These are phyloP conservation scores for Eretmocerus hayati DNA, from an alignment of 2,888 invertebrate species.

Conservation along the genomic window DNA sequence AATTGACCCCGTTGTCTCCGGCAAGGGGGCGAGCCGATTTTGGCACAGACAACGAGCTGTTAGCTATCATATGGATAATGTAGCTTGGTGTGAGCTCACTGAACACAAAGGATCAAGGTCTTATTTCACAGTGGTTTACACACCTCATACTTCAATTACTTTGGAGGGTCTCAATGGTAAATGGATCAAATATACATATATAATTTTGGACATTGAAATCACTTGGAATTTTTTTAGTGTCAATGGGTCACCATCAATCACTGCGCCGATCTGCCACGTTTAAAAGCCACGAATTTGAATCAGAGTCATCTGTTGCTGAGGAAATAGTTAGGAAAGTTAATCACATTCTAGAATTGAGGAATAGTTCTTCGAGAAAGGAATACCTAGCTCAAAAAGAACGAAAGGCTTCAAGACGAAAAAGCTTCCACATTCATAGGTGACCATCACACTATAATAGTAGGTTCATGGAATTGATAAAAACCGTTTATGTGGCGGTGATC, in stretches of 20 bases:
- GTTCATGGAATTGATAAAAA: too few relatives aligned
- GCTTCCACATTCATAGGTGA: slow-evolving; percentile 51
- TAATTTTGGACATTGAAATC: neutral
- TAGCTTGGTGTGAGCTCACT: slow-evolving; percentile 79
- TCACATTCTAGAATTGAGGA: slow-evolving; percentile 75
- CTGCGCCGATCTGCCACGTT: slow-evolving; percentile 56
- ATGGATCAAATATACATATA: too few relatives aligned
- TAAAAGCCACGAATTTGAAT: slow-evolving; percentile 84
- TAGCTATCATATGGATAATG: slow-evolving; percentile 76
- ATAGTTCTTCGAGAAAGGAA: slow-evolving; percentile 73
- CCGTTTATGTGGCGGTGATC: too few relatives aligned
- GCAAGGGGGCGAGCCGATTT: slow-evolving; percentile 44
- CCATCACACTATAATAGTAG: slow-evolving; percentile 27
- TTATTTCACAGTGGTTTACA: slow-evolving; percentile 68
- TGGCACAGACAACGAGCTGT: slow-evolving; percentile 69
- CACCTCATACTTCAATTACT: slow-evolving; percentile 40
- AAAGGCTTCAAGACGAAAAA: slow-evolving; percentile 58
- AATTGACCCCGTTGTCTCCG: slow-evolving; percentile 66
- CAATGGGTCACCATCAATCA: slow-evolving; percentile 34
- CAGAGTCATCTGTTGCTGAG: slow-evolving; percentile 65
- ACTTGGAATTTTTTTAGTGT: slow-evolving; percentile 26
- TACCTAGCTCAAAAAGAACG: slow-evolving; percentile 71
- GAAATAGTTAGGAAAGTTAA: slow-evolving; percentile 84
- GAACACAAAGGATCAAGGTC: slow-evolving; percentile 70
- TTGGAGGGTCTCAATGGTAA: slow-evolving; percentile 31